phyloP scores from a whole-genome alignment of 2,113 vertebrate genomes.

The Toxotes chatareus region DNA sequence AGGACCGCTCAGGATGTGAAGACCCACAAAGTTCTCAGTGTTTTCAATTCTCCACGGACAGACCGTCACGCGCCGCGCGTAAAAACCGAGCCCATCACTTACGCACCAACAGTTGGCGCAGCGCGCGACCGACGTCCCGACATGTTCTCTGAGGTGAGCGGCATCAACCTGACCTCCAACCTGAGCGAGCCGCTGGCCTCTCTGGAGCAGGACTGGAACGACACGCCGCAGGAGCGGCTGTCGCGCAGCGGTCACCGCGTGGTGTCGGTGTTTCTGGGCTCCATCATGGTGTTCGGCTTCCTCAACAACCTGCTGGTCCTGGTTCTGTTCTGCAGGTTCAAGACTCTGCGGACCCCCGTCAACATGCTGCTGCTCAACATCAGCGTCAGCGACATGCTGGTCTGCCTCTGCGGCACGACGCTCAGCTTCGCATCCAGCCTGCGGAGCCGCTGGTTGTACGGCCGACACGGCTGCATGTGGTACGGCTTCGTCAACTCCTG shows the following conservation, averaged over 20 bases:
- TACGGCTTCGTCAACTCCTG: slow-evolving; percentile 90
- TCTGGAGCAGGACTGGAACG: slow-evolving; percentile 38
- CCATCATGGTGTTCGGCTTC: slow-evolving; percentile 86
- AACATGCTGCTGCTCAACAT: slow-evolving; percentile 90
- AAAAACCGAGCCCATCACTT: neutral
- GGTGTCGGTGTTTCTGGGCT: slow-evolving; percentile 86
- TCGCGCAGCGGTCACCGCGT: slow-evolving; percentile 79
- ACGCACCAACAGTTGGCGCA: neutral
- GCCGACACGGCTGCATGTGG: slow-evolving; percentile 84
- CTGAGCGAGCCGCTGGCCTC: neutral
- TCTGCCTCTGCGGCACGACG: slow-evolving; percentile 86
- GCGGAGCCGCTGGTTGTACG: slow-evolving; percentile 79
- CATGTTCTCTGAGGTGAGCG: slow-evolving; percentile 26
- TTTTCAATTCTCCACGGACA: neutral
- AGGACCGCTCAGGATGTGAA: neutral
- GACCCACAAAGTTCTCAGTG: neutral
- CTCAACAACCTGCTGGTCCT: slow-evolving; percentile 88
- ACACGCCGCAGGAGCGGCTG: slow-evolving; percentile 63
- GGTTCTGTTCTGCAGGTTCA: slow-evolving; percentile 88
- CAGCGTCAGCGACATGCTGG: slow-evolving; percentile 88
- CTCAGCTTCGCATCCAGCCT: slow-evolving; percentile 88
- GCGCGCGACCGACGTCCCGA: neutral
- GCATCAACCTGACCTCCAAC: neutral
- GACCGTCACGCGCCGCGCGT: neutral
- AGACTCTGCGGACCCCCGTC: slow-evolving; percentile 85